Percentiles rank a stretch among this genome's conserved stretches.
Conservation (phyloP, 2,888 invertebrate species). For the Melipona bicolor region DNA sequence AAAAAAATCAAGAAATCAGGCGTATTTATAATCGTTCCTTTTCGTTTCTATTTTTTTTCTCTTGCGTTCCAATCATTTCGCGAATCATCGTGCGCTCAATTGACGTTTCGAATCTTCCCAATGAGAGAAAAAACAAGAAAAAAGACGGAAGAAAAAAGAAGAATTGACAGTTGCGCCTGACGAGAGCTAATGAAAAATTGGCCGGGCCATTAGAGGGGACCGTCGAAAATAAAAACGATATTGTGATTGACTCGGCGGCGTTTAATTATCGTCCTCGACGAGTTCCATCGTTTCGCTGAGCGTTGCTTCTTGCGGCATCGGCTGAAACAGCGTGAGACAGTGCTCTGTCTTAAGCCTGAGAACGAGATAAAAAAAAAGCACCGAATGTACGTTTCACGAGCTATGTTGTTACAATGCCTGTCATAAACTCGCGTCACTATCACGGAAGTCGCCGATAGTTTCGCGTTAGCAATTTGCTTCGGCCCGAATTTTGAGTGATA, state of each 20-base stretch:
- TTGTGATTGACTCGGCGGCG: slow-evolving; percentile 17
- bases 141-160: neutral
- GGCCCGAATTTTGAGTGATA: slow-evolving; percentile 62
- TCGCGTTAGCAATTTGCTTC: slow-evolving; percentile 30
- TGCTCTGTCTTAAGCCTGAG: neutral
- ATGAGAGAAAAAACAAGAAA: accelerated
- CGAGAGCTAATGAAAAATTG: slow-evolving; percentile 1
- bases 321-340: neutral
- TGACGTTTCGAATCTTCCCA: too few relatives aligned
- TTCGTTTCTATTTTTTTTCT: too few relatives aligned
- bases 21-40: too few relatives aligned
- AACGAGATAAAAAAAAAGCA: slow-evolving; percentile 31
- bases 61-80: too few relatives aligned
- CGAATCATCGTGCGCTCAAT: too few relatives aligned
- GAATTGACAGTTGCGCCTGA: neutral
- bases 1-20: too few relatives aligned
- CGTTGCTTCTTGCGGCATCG: neutral
- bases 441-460: slow-evolving; percentile 59
- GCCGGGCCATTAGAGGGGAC: neutral
- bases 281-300: neutral
- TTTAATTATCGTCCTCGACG: slow-evolving; percentile 18
- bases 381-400: slow-evolving; percentile 59
- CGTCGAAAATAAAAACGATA: neutral
- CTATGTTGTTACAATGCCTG: slow-evolving; percentile 54
- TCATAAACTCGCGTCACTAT: slow-evolving; percentile 60